Base-by-base conservation (phyloP, 2,113 vertebrate species). In the Toxotes jaculatrix region DNA sequence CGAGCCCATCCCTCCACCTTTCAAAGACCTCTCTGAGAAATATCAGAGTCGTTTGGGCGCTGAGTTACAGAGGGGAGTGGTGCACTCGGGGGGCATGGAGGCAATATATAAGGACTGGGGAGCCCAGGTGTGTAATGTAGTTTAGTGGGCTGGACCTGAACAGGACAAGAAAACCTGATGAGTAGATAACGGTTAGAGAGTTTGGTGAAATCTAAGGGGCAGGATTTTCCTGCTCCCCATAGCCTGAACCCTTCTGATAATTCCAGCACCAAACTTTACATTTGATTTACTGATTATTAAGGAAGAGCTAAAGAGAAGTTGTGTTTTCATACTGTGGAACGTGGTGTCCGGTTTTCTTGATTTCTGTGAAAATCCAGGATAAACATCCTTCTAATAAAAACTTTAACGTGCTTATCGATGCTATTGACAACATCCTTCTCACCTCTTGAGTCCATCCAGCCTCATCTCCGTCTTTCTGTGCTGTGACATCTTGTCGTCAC, bases 1-100 rank as follows among this genome's bases (percentile, higher is more conserved):
- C 21, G 95, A 97, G 83, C 89, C 95, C 7, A 59, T 94, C 45
- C 95, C 94, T 1, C 94, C 96, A 57, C 96, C 96, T 0, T 96
- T 98, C 56, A 88, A 88, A 84, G 96, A 96, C 66, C 85, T 69
- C 21, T 77, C 89, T 21, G 96, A 96, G 10, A 95, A 92, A 7
- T 96, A 95, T 82, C 96, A 94, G 86, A 93, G 88, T 86, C 93
- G 42, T 8, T 94, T 93, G 53, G 96, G 91, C 49, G 17, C 94
- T 45, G 94, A 96, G 77, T 92, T 95, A 84, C 96, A 94, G 87
- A 87, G 89, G 19, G 95, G 91, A 77, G 85, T 94, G 89, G 94
- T 92, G 78, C 55, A 94, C 90, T 82, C 89, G 66, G 92, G 77
- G 67, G 90, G 81, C 60, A 42, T 90, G 7, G 75, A 96, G 61